Base-by-base conservation (phyloP, 2,113 vertebrate genomes). In the Excalfactoria chinensis region DNA sequence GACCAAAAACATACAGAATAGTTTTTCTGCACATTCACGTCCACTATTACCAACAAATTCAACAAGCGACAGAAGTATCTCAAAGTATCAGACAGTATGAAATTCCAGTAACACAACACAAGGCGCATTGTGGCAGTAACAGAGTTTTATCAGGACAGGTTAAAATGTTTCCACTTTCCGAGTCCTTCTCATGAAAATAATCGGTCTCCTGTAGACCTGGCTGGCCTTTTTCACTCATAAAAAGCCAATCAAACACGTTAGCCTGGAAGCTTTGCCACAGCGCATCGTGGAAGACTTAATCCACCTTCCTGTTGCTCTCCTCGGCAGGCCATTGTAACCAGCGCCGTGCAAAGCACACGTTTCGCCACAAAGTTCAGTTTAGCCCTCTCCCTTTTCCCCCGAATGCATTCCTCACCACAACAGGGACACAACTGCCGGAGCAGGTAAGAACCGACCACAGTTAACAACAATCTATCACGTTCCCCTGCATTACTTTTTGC, bases 331-430 rank as follows among this genome's bases (percentile, higher is more conserved):
- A 19, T 13, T 32, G 43, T n/a, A 34, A 58, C 18, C 18, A 23
- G 48, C 30, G 20, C 1, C 34, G 8, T 40, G 51, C 6, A 86
- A 88, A 71, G 20, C 32, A 40, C 7, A 60, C 32, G 18, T 74
- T 51, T 71, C n/a, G 46, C 19, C 70, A 34, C 14, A 44, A 30
- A 26, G 12, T 30, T 70, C 23, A 55, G 58, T 55, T 77, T 9
- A 71, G 70, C 20, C 15, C 35, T 76, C 49, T 25, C 48, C 32
- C 58, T 68, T 43, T 60, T 78, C 56, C 56, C 77, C 46, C 25
- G 68, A 58, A 20, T 69, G 60, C 40, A 20, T 12, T 20, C 6
- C 59, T 23, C 1, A 4, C 63, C 7, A 22, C 0, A 0, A 34
- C 25, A 41, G 35, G 1, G 5, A 34, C 32, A 10, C 0, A 11